Percentiles rank a stretch among this genome's conserved stretches.
phyloP scores from a whole-genome alignment of 1,140 invertebrate genomes.

The Brachionus angularis region DNA sequence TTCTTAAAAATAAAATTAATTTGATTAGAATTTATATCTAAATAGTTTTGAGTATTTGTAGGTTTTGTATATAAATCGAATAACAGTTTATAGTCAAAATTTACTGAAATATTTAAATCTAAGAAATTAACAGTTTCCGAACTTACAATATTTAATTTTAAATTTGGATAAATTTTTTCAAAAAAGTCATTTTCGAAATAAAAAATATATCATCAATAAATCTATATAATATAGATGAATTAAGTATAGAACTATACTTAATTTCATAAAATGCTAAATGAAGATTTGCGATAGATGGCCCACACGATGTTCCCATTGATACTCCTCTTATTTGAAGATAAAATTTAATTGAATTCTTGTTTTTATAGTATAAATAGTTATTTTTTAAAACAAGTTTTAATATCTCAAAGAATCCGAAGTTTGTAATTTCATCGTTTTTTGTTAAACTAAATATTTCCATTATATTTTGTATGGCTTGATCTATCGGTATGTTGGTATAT shows the following conservation, averaged over 20 bases:
- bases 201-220: too few relatives aligned
- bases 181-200: too few relatives aligned
- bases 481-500: not conserved
- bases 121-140: too few relatives aligned
- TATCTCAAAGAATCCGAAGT: not conserved
- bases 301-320: not conserved
- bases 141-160: too few relatives aligned
- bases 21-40: too few relatives aligned
- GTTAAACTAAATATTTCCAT: not conserved
- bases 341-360: not conserved
- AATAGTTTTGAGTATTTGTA: too few relatives aligned
- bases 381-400: not conserved
- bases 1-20: too few relatives aligned
- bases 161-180: too few relatives aligned
- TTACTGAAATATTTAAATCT: too few relatives aligned
- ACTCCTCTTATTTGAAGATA: not conserved
- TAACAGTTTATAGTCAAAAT: too few relatives aligned
- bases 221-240: not conserved
- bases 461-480: not conserved
- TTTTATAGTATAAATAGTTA: not conserved
- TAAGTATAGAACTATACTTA: not conserved
- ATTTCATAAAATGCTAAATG: not conserved
- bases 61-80: too few relatives aligned
- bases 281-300: not conserved
- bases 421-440: not conserved